These are phyloP conservation scores for Papilio polytes DNA, from an alignment of 1,140 invertebrate genomes.

Conservation along the genomic window DNA sequence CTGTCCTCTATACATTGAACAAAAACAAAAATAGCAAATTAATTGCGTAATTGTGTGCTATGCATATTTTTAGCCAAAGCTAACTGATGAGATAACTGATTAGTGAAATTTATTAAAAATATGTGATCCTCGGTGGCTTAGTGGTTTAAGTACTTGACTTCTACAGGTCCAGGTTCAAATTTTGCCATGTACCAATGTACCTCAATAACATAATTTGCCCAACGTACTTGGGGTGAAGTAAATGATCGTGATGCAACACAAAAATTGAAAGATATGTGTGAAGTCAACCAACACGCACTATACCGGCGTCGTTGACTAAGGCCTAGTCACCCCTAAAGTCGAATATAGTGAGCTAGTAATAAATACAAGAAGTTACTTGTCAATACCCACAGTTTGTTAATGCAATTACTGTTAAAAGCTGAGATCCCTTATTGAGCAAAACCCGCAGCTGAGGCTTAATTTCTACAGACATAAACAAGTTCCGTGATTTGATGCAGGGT, in stretches of 20 bases:
- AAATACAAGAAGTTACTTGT: background rate
- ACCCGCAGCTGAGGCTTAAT: background rate
- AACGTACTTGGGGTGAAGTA: no score
- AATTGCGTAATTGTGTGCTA: slow-evolving; percentile 77
- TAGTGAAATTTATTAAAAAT: background rate
- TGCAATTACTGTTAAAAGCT: background rate
- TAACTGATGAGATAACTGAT: slow-evolving; percentile 63
- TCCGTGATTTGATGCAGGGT: slow-evolving; percentile 13
- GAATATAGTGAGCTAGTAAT: no score
- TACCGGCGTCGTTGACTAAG: no score
- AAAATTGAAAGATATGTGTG: no score
- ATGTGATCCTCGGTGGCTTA: no score
- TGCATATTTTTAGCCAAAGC: slow-evolving; percentile 59
- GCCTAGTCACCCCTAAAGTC: no score
- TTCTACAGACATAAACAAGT: background rate
- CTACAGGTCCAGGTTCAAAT: no score
- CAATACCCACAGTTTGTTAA: background rate
- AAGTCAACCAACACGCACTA: no score
- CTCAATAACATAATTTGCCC: no score
- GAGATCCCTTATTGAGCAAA: background rate
- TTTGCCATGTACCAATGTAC: no score
- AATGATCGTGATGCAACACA: no score
- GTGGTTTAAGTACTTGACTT: no score
- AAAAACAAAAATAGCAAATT: slow-evolving; percentile 83
- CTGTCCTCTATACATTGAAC: slow-evolving; percentile 64